Conservation (phyloP, 1,140 invertebrate genomes). For the Drosophila jambulina region DNA sequence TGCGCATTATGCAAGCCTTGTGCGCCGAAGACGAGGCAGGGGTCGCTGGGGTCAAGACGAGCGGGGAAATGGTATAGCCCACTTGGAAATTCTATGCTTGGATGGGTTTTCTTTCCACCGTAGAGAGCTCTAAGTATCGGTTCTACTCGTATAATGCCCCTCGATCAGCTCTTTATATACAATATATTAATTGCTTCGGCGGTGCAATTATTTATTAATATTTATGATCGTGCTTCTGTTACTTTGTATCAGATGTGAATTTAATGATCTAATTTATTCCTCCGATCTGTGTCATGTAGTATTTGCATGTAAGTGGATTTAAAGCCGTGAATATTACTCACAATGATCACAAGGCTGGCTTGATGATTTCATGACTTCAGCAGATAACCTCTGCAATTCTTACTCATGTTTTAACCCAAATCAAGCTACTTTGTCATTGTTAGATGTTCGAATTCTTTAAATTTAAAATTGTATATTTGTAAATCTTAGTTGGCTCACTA, state of each 20-base stretch:
- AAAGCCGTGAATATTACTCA: slow-evolving; percentile 15
- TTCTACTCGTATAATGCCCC: background rate
- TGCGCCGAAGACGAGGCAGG: slow-evolving; percentile 2
- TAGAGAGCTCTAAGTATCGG: background rate
- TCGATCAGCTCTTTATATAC: background rate
- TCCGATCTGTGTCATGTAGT: slow-evolving; percentile 10
- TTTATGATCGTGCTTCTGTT: slow-evolving; percentile 23
- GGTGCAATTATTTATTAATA: slow-evolving; percentile 22
- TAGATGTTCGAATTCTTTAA: background rate
- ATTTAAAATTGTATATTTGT: background rate
- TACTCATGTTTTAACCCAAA: slow-evolving; percentile 1
- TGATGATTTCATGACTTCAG: slow-evolving; percentile 10
- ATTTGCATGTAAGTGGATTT: slow-evolving; percentile 23
- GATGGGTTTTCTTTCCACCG: background rate
- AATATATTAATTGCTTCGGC: slow-evolving; percentile 6
- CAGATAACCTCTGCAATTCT: slow-evolving; percentile 6
- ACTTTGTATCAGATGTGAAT: slow-evolving; percentile 12
- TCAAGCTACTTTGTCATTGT: background rate
- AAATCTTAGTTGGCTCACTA: no score
- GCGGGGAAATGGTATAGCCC: slow-evolving; percentile 10
- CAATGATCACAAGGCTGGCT: slow-evolving; percentile 1
- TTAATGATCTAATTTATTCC: slow-evolving; percentile 15
- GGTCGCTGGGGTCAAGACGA: slow-evolving; percentile 9
- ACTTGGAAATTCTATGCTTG: background rate
- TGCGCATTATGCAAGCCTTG: slow-evolving; percentile 56